These are phyloP conservation scores for Macaca nemestrina DNA, from an alignment of 2,113 vertebrate genomes.

Conservation along the genomic window DNA sequence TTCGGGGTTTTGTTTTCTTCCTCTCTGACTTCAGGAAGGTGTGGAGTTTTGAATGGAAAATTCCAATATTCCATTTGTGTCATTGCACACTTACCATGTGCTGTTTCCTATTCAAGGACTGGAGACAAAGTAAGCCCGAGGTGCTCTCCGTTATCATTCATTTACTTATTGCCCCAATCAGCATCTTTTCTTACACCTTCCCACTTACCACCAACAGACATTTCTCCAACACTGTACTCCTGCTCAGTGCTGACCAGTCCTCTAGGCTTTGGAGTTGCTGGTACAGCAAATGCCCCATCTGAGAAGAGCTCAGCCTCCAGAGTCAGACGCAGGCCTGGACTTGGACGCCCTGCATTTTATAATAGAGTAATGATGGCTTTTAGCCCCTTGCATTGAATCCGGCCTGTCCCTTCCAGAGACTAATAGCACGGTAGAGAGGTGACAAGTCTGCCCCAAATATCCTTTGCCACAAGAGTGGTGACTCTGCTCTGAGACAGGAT, in stretches of 20 bases:
- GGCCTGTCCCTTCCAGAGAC: not conserved
- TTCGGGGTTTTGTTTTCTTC: not conserved
- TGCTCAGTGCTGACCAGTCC: not conserved
- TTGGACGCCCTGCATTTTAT: accelerated
- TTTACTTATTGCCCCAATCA: not conserved
- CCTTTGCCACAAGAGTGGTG: not conserved
- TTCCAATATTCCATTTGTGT: not conserved
- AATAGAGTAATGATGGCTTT: not conserved
- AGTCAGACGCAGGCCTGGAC: not conserved
- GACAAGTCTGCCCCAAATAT: not conserved
- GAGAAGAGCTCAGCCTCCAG: not conserved
- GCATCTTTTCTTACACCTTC: not conserved
- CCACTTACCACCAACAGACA: not conserved
- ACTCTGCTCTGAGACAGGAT: not conserved
- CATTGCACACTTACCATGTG: not conserved
- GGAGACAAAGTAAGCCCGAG: not conserved
- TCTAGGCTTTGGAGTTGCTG: not conserved
- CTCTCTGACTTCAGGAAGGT: not conserved
- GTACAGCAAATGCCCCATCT: accelerated
- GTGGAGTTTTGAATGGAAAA: not conserved
- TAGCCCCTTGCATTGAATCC: not conserved
- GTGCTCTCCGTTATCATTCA: not conserved
- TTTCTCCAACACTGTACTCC: not conserved
- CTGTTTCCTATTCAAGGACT: not conserved
- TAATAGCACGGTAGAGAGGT: not conserved